Evolutionary conservation across 2,797 vertebrate genomes (phyloP).

Genomic region (Pitangus sulphuratus): DNA sequence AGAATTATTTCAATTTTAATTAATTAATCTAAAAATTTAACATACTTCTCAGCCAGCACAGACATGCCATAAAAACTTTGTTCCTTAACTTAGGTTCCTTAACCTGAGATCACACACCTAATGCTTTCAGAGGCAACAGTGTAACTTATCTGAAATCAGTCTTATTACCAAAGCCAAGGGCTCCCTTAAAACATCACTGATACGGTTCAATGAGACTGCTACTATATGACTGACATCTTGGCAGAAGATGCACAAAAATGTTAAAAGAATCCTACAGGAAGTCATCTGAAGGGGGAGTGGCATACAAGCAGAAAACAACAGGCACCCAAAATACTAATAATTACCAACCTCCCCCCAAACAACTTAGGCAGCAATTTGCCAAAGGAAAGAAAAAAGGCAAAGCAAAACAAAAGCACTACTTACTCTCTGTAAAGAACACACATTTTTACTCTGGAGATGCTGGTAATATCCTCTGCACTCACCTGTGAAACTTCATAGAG

Average conservation of each 20-base stretch:
- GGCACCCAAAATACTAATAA: constrained; percentile 69
- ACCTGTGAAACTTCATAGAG: constrained; percentile 99
- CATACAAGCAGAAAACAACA: constrained; percentile 68
- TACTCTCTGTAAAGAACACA: constrained; percentile 44
- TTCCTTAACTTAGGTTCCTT: constrained; percentile 51
- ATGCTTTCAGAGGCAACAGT: constrained; percentile 38
- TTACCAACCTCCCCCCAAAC: background rate
- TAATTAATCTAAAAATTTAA: constrained; percentile 57
- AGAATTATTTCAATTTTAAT: constrained; percentile 19
- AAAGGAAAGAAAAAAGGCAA: constrained; percentile 25
- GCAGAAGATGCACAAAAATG: constrained; percentile 76
- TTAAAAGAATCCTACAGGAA: constrained; percentile 81
- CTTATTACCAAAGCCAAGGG: constrained; percentile 55
- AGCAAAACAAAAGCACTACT: constrained; percentile 56
- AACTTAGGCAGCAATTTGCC: constrained; percentile 47
- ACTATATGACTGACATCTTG: constrained; percentile 75
- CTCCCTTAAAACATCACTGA: constrained; percentile 62
- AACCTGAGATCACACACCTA: constrained; percentile 45
- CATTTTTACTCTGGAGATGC: constrained; percentile 51
- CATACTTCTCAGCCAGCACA: constrained; percentile 22
- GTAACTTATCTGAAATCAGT: constrained; percentile 66
- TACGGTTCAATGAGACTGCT: constrained; percentile 41
- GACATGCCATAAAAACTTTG: constrained; percentile 71
- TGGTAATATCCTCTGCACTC: constrained; percentile 77
- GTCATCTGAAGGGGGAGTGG: constrained; percentile 78